These are phyloP conservation scores for Garra rufa DNA, from an alignment of 2,113 vertebrate genomes.

Conservation along the genomic window DNA sequence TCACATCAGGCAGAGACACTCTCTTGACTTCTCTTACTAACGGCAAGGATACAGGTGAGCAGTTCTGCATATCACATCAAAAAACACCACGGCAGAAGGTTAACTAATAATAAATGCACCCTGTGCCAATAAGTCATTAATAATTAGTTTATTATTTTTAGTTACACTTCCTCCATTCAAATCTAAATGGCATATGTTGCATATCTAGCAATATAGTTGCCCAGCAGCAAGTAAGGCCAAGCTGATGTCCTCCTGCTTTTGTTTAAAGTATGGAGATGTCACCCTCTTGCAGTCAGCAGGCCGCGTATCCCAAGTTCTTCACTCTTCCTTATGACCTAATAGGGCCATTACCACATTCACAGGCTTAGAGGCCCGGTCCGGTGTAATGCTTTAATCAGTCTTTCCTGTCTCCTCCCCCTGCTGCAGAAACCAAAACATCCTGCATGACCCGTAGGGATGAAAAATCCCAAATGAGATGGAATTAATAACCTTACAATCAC, in stretches of 20 bases:
- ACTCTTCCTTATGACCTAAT: constrained; percentile 54
- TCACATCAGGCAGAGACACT: constrained; percentile 44
- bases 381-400: background rate
- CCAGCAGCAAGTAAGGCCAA: background rate
- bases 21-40: constrained; percentile 54
- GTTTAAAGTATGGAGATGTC: constrained; percentile 43
- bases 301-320: constrained; percentile 33
- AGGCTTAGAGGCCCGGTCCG: constrained; percentile 12
- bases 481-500: background rate
- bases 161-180: background rate
- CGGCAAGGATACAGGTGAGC: constrained; percentile 72
- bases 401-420: background rate
- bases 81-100: background rate
- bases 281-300: constrained; percentile 34
- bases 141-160: background rate
- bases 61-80: background rate
- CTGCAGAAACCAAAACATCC: constrained; percentile 10
- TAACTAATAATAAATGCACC: background rate
- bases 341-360: constrained; percentile 48
- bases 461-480: background rate
- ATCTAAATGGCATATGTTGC: background rate
- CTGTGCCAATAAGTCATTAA: background rate
- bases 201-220: background rate
- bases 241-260: constrained; percentile 31
- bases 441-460: constrained; percentile 8